phyloP scores from a whole-genome alignment of 2,888 invertebrate genomes.

The Xestia xanthographa region DNA sequence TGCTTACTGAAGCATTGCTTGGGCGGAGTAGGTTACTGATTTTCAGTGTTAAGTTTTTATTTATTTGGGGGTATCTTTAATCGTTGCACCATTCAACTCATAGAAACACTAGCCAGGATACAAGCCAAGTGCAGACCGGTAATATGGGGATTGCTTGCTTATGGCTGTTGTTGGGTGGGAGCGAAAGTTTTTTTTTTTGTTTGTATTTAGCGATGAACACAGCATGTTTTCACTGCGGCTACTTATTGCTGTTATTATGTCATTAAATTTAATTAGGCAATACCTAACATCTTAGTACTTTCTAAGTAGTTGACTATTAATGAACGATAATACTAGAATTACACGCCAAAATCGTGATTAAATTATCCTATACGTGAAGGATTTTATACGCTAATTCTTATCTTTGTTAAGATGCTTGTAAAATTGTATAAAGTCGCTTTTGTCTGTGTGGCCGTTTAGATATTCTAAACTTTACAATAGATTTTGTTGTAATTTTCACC shows the following conservation, averaged over 20 bases:
- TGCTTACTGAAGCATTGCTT: background rate
- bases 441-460: background rate
- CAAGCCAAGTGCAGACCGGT: background rate
- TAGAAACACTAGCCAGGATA: background rate
- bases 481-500: background rate
- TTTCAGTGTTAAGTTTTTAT: background rate
- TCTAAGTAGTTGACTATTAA: background rate
- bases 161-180: too few species aligned
- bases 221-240: background rate
- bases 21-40: background rate
- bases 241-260: background rate
- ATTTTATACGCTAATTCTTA: background rate
- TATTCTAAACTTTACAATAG: background rate
- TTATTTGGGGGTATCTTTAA: background rate
- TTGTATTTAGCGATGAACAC: background rate
- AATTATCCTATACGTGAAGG: background rate
- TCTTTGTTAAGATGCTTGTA: background rate
- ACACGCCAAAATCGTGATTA: background rate
- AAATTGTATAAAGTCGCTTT: background rate
- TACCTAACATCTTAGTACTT: background rate
- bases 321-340: background rate
- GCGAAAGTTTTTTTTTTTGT: too few species aligned
- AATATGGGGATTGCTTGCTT: too few species aligned
- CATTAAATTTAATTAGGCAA: background rate
- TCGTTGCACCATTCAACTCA: background rate